A percentile compares a stretch with the other conserved stretches of the same genome.
These are phyloP conservation scores for Podabrus alpinus DNA, from an alignment of 2,888 invertebrate species.

Conservation along the genomic window DNA sequence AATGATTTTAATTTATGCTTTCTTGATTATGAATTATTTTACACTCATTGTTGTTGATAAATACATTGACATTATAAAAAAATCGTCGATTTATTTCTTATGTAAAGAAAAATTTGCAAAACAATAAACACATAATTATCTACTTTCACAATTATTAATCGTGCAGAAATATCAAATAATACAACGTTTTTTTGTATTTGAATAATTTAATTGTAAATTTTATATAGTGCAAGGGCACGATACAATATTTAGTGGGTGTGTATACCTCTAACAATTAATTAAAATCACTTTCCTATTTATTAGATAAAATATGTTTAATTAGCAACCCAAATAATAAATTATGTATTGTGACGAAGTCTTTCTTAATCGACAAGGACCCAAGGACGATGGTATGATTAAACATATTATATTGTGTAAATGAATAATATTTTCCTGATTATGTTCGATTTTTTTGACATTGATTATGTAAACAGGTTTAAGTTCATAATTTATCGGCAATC, in stretches of 20 bases:
- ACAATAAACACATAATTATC: background rate
- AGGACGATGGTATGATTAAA: background rate
- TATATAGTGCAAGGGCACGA: slow-evolving; percentile 14
- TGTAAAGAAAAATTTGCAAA: background rate
- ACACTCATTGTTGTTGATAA: background rate
- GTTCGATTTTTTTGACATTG: background rate
- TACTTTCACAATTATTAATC: slow-evolving; percentile 7
- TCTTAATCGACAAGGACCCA: background rate
- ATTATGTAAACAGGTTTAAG: background rate
- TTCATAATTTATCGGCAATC: background rate
- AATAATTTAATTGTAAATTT: background rate
- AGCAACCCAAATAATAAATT: background rate
- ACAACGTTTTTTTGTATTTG: background rate
- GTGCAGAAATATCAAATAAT: slow-evolving; percentile 7
- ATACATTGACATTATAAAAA: background rate
- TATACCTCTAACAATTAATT: slow-evolving; percentile 6
- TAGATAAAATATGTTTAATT: slow-evolving; percentile 2
- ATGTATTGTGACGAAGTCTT: background rate
- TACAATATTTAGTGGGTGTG: background rate
- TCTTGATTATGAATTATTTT: background rate
- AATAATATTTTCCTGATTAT: background rate
- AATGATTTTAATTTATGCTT: background rate
- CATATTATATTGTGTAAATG: background rate
- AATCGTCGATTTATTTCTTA: background rate
- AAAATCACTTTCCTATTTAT: slow-evolving; percentile 1